These are phyloP conservation scores for Neotragus moschatus DNA, from an alignment of 2,113 vertebrate species.

Conservation along the genomic window DNA sequence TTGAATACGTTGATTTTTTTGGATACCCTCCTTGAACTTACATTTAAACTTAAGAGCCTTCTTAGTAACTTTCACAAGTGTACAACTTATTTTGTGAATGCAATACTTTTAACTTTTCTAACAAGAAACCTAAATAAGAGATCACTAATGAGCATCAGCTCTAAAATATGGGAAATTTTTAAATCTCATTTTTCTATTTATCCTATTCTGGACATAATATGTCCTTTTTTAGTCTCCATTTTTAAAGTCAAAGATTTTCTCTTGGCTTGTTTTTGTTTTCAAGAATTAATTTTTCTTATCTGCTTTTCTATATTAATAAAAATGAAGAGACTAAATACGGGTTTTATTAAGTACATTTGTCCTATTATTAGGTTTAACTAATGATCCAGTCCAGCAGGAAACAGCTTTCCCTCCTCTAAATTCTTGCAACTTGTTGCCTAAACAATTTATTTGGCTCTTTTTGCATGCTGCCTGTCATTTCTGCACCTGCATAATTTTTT, in stretches of 20 bases:
- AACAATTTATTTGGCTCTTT: not conserved
- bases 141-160: not conserved
- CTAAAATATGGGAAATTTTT: not conserved
- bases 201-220: not conserved
- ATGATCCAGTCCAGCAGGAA: not conserved
- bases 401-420: not conserved
- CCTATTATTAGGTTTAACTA: not conserved
- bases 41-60: not conserved
- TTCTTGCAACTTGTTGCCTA: not conserved
- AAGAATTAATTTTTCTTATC: not conserved
- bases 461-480: not conserved
- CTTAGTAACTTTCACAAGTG: not conserved
- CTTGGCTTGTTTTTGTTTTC: not conserved
- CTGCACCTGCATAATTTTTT: not conserved
- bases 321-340: not conserved
- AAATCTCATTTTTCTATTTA: not conserved
- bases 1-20: not conserved
- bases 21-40: not conserved
- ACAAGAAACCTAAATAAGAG: not conserved
- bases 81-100: not conserved
- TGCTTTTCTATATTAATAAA: slow-evolving; percentile 7
- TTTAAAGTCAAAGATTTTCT: not conserved
- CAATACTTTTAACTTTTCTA: not conserved
- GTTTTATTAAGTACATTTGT: not conserved
- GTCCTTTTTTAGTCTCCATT: not conserved